Conservation (phyloP, 2,113 vertebrate genomes). For the Phycodurus eques region DNA sequence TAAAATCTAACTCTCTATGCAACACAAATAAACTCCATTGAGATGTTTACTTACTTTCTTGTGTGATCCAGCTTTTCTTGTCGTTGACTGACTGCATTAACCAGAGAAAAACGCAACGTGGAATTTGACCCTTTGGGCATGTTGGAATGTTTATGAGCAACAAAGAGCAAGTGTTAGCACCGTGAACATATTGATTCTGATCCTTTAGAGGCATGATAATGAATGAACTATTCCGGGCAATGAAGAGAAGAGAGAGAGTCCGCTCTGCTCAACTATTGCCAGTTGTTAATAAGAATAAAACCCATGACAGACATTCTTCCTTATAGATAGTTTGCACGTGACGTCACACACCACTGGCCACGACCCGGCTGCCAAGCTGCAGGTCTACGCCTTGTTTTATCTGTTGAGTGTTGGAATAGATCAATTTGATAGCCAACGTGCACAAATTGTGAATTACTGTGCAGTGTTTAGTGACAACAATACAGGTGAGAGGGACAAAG, state of each 20-base stretch:
- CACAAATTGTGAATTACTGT: no score
- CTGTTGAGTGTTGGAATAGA: no score
- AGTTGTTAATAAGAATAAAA: background rate
- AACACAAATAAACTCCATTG: background rate
- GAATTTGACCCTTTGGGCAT: slow-evolving; percentile 56
- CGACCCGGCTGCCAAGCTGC: no score
- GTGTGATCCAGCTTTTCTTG: background rate
- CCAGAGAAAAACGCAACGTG: slow-evolving; percentile 13
- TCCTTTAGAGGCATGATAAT: slow-evolving; percentile 4
- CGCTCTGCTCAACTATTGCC: background rate
- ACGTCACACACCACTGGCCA: no score
- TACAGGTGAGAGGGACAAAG: no score
- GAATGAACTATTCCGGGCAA: background rate
- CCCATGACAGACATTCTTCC: background rate
- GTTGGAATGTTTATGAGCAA: slow-evolving; percentile 51
- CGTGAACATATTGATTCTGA: slow-evolving; percentile 6
- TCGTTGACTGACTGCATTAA: background rate
- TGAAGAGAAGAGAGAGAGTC: background rate
- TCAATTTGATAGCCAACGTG: no score
- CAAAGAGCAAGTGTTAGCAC: slow-evolving; percentile 1
- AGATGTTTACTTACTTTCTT: slow-evolving; percentile 30
- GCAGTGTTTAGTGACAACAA: no score
- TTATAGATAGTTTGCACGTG: no score
- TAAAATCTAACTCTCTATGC: background rate
- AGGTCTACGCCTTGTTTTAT: no score